Evolutionary conservation across 2,888 invertebrate genomes (phyloP).

Genomic region (Micoletzkya japonica): DNA sequence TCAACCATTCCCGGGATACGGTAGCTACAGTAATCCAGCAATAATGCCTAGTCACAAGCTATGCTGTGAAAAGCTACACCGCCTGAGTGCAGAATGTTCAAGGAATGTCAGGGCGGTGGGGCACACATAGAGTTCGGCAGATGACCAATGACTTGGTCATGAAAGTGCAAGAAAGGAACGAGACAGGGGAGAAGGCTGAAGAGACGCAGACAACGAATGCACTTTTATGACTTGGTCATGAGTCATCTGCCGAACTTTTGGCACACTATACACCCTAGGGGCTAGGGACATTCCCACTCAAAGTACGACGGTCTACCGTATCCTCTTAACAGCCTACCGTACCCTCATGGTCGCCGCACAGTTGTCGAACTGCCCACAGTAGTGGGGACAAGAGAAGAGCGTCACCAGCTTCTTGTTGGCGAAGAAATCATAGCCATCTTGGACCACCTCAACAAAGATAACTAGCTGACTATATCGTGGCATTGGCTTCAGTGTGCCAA

Average conservation of each 20-base stretch:
- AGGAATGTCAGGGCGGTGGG: too few relatives aligned
- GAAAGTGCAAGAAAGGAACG: background rate
- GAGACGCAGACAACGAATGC: too few relatives aligned
- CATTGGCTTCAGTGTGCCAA: too few relatives aligned
- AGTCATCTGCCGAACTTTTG: too few relatives aligned
- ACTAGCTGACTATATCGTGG: too few relatives aligned
- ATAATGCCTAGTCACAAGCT: too few relatives aligned
- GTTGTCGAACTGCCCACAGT: constrained; percentile 57
- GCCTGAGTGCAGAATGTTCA: too few relatives aligned
- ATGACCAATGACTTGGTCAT: too few relatives aligned
- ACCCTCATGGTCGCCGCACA: constrained; percentile 55
- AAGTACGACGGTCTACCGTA: background rate
- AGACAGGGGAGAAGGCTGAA: background rate
- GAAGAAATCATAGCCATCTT: constrained; percentile 57
- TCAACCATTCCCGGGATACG: background rate
- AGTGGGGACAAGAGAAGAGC: constrained; percentile 51
- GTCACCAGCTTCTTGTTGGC: constrained; percentile 45
- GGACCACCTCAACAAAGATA: constrained; percentile 27
- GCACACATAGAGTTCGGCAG: too few relatives aligned
- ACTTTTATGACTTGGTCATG: too few relatives aligned
- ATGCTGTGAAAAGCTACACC: too few relatives aligned
- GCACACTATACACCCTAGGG: too few relatives aligned
- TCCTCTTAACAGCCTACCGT: constrained; percentile 6
- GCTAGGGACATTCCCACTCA: background rate
- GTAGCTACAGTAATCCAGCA: constrained; percentile 4